phyloP scores from a whole-genome alignment of 2,888 invertebrate genomes.

The Sinotaia quadrata region DNA sequence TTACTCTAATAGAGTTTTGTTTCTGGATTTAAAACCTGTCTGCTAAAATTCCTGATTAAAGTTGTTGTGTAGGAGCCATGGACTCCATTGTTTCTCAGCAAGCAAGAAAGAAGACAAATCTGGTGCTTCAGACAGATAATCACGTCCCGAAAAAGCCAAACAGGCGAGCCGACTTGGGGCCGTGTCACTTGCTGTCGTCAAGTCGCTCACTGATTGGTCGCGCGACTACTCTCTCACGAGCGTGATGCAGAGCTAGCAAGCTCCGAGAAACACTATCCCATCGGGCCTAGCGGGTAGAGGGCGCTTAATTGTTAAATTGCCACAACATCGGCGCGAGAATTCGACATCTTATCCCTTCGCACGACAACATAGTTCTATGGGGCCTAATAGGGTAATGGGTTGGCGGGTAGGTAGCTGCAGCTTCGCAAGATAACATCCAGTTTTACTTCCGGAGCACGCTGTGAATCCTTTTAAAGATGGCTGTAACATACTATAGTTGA shows the following conservation, averaged over 20 bases:
- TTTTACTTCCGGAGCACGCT: not conserved
- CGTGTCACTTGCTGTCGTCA: not conserved
- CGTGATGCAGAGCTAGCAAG: not conserved
- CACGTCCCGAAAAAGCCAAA: too few species aligned
- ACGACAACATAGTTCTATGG: not conserved
- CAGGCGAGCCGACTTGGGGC: not conserved
- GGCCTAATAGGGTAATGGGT: constrained; percentile 27
- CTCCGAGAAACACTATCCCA: constrained; percentile 22
- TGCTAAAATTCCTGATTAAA: too few species aligned
- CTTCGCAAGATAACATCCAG: constrained; percentile 10
- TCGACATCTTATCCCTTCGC: constrained; percentile 20
- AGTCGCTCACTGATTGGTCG: constrained; percentile 1
- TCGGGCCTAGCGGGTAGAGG: constrained; percentile 19
- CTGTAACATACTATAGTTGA: too few species aligned
- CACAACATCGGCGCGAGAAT: constrained; percentile 13
- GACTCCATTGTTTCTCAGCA: not conserved
- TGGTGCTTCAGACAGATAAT: not conserved
- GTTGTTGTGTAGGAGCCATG: too few species aligned
- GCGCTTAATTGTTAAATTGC: constrained; percentile 24
- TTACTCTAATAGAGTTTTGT: too few species aligned
- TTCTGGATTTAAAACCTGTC: too few species aligned
- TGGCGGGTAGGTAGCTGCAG: constrained; percentile 1
- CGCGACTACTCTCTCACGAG: constrained; percentile 27
- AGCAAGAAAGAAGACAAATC: not conserved
- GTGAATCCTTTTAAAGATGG: too few species aligned